phyloP scores from a whole-genome alignment of 23 tunicate genomes.

The Ciona savignyi region DNA sequence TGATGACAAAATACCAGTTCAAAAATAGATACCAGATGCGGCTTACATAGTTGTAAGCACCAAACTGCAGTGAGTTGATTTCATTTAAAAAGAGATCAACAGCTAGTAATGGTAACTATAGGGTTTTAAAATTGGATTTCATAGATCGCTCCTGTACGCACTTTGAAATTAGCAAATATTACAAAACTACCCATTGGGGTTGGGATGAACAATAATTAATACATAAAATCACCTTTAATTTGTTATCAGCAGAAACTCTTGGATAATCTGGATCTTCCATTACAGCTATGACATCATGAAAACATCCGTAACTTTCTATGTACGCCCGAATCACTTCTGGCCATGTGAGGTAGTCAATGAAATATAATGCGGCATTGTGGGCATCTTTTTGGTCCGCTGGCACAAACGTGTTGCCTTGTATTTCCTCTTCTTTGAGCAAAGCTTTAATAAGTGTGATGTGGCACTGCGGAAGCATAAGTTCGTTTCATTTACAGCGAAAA shows the following conservation, averaged over 20 bases:
- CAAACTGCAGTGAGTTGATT: no score
- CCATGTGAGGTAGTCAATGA: slow-evolving; percentile 81
- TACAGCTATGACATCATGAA: slow-evolving; percentile 23
- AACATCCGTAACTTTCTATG: slow-evolving; percentile 54
- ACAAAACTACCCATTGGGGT: no score
- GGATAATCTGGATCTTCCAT: slow-evolving; percentile 51
- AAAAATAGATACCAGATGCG: no score
- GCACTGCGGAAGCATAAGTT: slow-evolving; percentile 28
- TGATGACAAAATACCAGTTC: no score
- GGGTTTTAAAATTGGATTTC: no score
- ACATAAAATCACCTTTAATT: slow-evolving; percentile 49
- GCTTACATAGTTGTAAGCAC: no score
- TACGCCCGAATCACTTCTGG: slow-evolving; percentile 60
- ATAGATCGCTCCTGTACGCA: no score
- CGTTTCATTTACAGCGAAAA: background rate
- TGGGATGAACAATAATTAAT: no score
- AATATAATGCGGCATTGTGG: slow-evolving; percentile 26
- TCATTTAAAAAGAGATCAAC: no score
- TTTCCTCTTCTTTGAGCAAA: slow-evolving; percentile 70
- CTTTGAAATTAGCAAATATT: no score
- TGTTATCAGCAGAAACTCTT: slow-evolving; percentile 48
- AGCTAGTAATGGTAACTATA: no score
- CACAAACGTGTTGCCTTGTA: slow-evolving; percentile 27
- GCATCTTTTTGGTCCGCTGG: slow-evolving; percentile 87
- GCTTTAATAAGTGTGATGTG: slow-evolving; percentile 54